A percentile compares a stretch with the other conserved stretches of the same genome.
phyloP scores from a whole-genome alignment of 1,140 invertebrate genomes.

The Drosophila saltans region DNA sequence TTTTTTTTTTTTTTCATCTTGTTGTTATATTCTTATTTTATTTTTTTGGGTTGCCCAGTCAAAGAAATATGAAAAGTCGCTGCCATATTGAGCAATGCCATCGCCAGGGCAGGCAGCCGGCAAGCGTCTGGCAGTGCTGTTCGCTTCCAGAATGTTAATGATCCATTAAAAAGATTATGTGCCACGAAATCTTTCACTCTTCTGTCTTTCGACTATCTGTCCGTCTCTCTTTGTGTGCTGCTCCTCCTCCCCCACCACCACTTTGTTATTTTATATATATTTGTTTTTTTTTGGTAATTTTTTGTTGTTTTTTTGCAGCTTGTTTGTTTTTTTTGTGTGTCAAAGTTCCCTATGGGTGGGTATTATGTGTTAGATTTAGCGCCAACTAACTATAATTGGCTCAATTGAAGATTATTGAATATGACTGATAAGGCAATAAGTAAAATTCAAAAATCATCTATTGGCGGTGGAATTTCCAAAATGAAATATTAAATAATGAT shows the following conservation, averaged over 20 bases:
- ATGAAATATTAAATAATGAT: neutral
- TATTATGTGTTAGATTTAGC: slow-evolving; percentile 51
- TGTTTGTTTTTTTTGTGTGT: slow-evolving; percentile 21
- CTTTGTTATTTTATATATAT: neutral
- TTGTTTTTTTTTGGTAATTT: slow-evolving; percentile 10
- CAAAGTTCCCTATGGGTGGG: slow-evolving; percentile 46
- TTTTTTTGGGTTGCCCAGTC: slow-evolving; percentile 12
- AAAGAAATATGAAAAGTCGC: slow-evolving; percentile 45
- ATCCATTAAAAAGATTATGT: slow-evolving; percentile 79
- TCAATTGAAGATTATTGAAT: slow-evolving; percentile 64
- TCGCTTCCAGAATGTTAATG: slow-evolving; percentile 70
- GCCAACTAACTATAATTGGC: slow-evolving; percentile 36
- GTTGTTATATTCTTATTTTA: neutral
- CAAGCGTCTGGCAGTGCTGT: slow-evolving; percentile 16
- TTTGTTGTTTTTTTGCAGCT: slow-evolving; percentile 4
- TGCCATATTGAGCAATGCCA: slow-evolving; percentile 52
- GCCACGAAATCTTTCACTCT: slow-evolving; percentile 42
- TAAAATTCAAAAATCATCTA: neutral
- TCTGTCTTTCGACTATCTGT: neutral
- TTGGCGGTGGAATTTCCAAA: neutral
- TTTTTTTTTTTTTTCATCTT: neutral
- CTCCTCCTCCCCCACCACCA: neutral
- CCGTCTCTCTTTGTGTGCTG: slow-evolving; percentile 30
- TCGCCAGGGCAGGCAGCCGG: slow-evolving; percentile 13
- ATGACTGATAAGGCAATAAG: slow-evolving; percentile 9